A percentile compares a stretch with the other conserved stretches of the same genome.
phyloP scores from a whole-genome alignment of 2,888 invertebrate genomes.

The Cataglyphis altisquamis region DNA sequence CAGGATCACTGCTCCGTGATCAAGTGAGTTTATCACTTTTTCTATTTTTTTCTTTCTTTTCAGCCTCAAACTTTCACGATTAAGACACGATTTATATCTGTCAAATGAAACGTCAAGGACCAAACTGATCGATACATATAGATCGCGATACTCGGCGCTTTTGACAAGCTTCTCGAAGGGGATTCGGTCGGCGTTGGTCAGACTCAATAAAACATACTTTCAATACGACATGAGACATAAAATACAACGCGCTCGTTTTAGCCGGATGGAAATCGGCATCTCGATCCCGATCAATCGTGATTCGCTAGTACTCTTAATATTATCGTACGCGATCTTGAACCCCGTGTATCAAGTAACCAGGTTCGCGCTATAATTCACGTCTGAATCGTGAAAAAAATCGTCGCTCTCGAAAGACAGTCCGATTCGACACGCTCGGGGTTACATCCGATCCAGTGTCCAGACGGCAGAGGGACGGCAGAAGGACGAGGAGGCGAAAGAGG shows the following conservation, averaged over 20 bases:
- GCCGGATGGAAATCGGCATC: constrained; percentile 24
- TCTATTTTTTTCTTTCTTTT: neutral
- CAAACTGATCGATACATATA: neutral
- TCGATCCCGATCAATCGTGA: constrained; percentile 4
- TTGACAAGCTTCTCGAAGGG: neutral
- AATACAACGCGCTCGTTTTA: constrained; percentile 27
- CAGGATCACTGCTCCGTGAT: constrained; percentile 2
- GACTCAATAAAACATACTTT: neutral
- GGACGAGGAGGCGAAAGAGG: constrained; percentile 16
- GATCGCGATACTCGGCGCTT: neutral
- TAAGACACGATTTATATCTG: neutral
- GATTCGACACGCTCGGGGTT: constrained; percentile 27
- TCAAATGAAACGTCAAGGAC: neutral
- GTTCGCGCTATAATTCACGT: neutral
- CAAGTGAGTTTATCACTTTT: neutral
- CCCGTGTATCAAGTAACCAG: neutral
- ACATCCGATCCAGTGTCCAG: constrained; percentile 9
- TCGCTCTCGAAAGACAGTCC: constrained; percentile 17
- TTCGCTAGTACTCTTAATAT: constrained; percentile 19
- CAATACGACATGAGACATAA: constrained; percentile 44
- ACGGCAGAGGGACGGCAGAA: constrained; percentile 3
- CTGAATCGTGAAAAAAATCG: constrained; percentile 16
- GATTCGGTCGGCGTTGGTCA: neutral
- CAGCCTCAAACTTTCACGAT: neutral
- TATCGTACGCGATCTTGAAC: constrained; percentile 19